Percentiles rank a stretch among this genome's conserved stretches.
Conservation (phyloP, 2,888 invertebrate genomes). For the Drosophila neonasuta region DNA sequence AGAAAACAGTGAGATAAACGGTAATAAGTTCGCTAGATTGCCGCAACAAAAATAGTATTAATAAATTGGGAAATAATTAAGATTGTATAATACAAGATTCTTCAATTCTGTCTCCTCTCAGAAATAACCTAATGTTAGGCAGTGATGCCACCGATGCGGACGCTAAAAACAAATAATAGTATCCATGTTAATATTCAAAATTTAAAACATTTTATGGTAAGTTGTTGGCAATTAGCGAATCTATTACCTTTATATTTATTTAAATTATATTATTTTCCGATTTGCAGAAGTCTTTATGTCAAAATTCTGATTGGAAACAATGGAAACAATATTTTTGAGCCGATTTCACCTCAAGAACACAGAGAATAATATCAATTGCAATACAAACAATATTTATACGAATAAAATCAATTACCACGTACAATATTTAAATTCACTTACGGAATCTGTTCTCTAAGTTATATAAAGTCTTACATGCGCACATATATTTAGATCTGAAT, state of each 20-base stretch:
- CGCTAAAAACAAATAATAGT: slow-evolving; percentile 1
- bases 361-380: not conserved
- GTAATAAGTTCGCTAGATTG: slow-evolving; percentile 48
- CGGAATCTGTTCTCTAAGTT: not conserved
- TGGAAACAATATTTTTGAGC: slow-evolving; percentile 50
- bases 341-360: slow-evolving; percentile 40
- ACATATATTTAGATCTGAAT: not conserved
- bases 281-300: slow-evolving; percentile 38
- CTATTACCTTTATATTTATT: slow-evolving; percentile 16
- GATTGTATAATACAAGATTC: not conserved
- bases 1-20: not conserved
- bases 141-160: slow-evolving; percentile 23
- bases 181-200: slow-evolving; percentile 7
- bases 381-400: not conserved
- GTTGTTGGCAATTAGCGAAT: slow-evolving; percentile 49
- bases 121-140: slow-evolving; percentile 38
- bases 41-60: slow-evolving; percentile 2
- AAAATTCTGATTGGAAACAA: slow-evolving; percentile 44
- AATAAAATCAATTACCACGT: not conserved
- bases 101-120: slow-evolving; percentile 26
- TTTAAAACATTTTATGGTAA: slow-evolving; percentile 43
- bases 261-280: not conserved
- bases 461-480: not conserved
- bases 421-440: not conserved
- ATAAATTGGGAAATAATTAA: slow-evolving; percentile 2